Evolutionary conservation across 1,140 invertebrate species (phyloP), one percentile per base, ranked within the genome.

Genomic region (Colletes gigas): DNA sequence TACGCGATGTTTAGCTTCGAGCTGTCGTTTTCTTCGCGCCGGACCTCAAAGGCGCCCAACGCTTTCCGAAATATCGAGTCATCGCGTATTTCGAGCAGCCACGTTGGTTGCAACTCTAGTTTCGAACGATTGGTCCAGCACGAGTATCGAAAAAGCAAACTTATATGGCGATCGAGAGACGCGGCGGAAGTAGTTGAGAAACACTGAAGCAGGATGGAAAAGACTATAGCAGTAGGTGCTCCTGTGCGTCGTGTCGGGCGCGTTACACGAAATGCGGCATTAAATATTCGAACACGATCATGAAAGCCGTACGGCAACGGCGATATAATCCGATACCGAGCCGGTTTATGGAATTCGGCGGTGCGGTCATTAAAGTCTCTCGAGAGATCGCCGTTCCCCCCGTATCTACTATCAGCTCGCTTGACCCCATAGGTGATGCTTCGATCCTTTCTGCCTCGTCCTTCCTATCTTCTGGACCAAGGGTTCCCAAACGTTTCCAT

Each of bases 281-380:
- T 89, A 89, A 47, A 91, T 90, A 90, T 90, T 91, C 81, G 85
- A 89, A 88, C 86, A 86, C 70, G 85, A 87, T 87, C 89, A 72
- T 89, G 87, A 91, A 90, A 89, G 83, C 63, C 52, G 72, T 81
- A 72, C 15, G 75, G 30, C 52, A 47, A 15, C 44, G 52, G 60
- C 75, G 59, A 85, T 85, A 83, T 89, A 89, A 89, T 79, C 81
- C 57, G 60, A 57, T 73, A 72, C 80, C 57, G 47, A 68, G 72
- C 65, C 68, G 66, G 62, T 63, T 78, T 83, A 74, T 75, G 85
- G 82, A 91, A 90, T 91, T 89, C 67, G 85, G 78, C 21, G 76
- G 69, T 52, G 12, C 59, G 78, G 67, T 89, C 88, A 88, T 92
- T 92, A 90, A 89, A 88, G 78, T 69, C 81, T 69, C 67, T 30